phyloP scores from a whole-genome alignment of 2,113 vertebrate species.

The Orycteropus afer region DNA sequence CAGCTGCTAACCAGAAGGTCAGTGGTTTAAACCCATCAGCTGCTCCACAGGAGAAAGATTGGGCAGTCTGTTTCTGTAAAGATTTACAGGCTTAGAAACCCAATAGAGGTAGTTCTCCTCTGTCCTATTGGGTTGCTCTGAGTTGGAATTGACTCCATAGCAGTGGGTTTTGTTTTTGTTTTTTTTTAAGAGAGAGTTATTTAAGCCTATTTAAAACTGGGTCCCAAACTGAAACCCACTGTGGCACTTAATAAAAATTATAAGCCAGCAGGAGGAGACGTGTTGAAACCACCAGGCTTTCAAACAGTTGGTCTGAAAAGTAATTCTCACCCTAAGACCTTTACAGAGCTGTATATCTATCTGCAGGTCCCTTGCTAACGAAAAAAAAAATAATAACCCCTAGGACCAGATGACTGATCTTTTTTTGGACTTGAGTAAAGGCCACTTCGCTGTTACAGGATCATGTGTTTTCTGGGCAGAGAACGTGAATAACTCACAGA shows the following conservation, averaged over 20 bases:
- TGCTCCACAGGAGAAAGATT: too few species aligned
- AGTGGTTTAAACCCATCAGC: too few species aligned
- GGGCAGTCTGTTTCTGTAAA: too few species aligned
- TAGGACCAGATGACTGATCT: neutral
- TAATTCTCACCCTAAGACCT: neutral
- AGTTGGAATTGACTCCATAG: too few species aligned
- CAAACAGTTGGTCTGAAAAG: neutral
- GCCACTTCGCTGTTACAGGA: neutral
- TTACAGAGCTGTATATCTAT: constrained; percentile 9
- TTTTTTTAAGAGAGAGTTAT: neutral
- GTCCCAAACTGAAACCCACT: neutral
- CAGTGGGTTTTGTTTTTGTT: too few species aligned
- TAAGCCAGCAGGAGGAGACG: neutral
- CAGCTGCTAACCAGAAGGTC: too few species aligned
- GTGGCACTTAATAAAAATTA: neutral
- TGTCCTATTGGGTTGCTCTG: too few species aligned
- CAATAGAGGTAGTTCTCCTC: too few species aligned
- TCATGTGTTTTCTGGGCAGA: constrained; percentile 53
- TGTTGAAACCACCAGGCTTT: neutral
- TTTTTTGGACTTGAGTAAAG: constrained; percentile 56
- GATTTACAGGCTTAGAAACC: too few species aligned
- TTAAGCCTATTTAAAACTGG: neutral
- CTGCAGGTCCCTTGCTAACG: constrained; percentile 33
- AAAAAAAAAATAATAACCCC: neutral
- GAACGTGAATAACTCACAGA: constrained; percentile 9